A percentile compares a stretch with the other conserved stretches of the same genome.
Conservation (phyloP, 2,113 vertebrate species). For the Phodopus roborovskii region DNA sequence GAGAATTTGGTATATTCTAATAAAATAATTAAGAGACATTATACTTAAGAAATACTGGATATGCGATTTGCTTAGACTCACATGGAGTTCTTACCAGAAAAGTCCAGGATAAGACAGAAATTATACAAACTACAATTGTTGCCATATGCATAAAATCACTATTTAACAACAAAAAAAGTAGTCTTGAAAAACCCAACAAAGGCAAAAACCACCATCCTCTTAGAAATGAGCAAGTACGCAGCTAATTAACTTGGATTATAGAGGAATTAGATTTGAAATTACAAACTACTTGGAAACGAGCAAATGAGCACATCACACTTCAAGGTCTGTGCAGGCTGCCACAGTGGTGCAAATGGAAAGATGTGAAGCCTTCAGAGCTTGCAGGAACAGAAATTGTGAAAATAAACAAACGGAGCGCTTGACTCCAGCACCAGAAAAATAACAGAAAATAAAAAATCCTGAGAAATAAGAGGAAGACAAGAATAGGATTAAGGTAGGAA, state of each 20-base stretch:
- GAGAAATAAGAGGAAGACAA: conserved; percentile 40
- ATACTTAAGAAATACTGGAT: conserved; percentile 15
- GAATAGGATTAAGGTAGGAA: conserved; percentile 51
- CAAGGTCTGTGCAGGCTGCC: not conserved
- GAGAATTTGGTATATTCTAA: not conserved
- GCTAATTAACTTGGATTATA: conserved; percentile 75
- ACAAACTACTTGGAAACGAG: conserved; percentile 64
- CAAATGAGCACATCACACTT: conserved; percentile 40
- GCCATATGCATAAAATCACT: conserved; percentile 38
- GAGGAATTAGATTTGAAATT: conserved; percentile 76
- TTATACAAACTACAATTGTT: conserved; percentile 43
- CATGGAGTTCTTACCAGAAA: conserved; percentile 34
- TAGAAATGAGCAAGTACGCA: conserved; percentile 62
- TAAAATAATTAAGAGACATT: conserved; percentile 36
- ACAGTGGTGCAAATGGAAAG: conserved; percentile 13
- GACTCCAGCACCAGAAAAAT: conserved; percentile 32
- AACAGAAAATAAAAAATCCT: conserved; percentile 41
- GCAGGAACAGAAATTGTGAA: conserved; percentile 51
- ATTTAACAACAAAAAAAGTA: conserved; percentile 51
- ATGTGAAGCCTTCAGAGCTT: conserved; percentile 23
- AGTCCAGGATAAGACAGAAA: conserved; percentile 47
- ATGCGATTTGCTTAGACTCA: not conserved
- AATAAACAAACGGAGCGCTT: conserved; percentile 54
- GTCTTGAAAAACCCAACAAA: conserved; percentile 30
- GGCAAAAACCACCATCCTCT: conserved; percentile 23